These are phyloP conservation scores for Emydocephalus ijimae DNA, from an alignment of 2,113 vertebrate genomes.

Conservation along the genomic window DNA sequence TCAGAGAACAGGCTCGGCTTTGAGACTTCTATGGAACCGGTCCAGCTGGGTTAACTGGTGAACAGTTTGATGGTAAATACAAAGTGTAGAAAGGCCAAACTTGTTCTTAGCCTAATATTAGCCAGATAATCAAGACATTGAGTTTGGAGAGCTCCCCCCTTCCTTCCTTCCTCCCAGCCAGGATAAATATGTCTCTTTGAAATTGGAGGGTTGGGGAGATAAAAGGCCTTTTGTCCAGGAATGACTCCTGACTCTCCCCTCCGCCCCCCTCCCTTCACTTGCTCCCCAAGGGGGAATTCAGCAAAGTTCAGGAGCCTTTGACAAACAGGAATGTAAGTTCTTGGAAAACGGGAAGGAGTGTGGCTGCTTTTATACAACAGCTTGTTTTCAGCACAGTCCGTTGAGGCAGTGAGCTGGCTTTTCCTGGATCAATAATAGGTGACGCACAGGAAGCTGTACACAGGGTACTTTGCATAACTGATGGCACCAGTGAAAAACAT, in stretches of 20 bases:
- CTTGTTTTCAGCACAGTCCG: background rate
- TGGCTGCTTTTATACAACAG: background rate
- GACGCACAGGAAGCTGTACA: background rate
- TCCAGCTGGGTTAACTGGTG: slow-evolving; percentile 41
- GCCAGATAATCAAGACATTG: slow-evolving; percentile 25
- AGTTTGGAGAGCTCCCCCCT: slow-evolving; percentile 34
- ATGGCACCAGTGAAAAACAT: background rate
- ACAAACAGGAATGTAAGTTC: background rate
- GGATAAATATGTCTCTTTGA: background rate
- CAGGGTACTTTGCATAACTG: background rate
- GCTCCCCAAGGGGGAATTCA: slow-evolving; percentile 14
- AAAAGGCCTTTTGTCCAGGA: slow-evolving; percentile 50
- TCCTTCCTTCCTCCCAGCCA: background rate
- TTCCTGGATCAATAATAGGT: background rate
- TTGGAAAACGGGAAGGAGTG: background rate
- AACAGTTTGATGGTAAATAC: slow-evolving; percentile 39
- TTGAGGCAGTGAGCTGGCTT: background rate
- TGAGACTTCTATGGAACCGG: slow-evolving; percentile 21
- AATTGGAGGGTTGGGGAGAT: background rate
- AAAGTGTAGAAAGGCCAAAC: slow-evolving; percentile 32
- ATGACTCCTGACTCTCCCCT: background rate
- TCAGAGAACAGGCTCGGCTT: slow-evolving; percentile 43
- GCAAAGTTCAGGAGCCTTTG: background rate
- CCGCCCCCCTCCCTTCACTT: background rate
- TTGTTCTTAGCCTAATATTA: slow-evolving; percentile 35